These are phyloP conservation scores for Trachythela sp. DNA, from an alignment of 64 coral and sea anemone species.

Conservation along the genomic window DNA sequence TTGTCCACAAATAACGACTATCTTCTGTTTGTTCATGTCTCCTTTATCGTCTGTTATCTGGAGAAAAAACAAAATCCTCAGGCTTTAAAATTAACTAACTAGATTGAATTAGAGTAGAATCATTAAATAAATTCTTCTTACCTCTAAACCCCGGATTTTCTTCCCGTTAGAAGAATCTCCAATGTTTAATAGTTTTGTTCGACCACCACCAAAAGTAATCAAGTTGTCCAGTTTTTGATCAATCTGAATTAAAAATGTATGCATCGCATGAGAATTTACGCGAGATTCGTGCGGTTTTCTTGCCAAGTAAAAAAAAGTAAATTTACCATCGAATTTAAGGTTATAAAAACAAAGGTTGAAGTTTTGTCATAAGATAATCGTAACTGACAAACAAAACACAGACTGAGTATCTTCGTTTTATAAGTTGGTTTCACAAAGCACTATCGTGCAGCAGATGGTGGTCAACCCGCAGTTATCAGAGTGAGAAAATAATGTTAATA, in stretches of 20 bases:
- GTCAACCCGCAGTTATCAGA: too few species aligned
- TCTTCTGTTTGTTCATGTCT: background rate
- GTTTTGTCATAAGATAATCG: too few species aligned
- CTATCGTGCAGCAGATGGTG: too few species aligned
- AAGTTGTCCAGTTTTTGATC: background rate
- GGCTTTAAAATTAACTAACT: background rate
- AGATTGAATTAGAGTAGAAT: too few species aligned
- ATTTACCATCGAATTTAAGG: too few species aligned
- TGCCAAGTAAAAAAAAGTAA: too few species aligned
- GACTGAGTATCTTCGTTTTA: too few species aligned
- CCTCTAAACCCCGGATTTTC: background rate
- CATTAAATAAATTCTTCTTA: background rate
- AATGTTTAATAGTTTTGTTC: background rate
- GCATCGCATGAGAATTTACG: background rate
- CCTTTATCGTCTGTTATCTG: background rate
- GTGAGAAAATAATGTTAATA: too few species aligned
- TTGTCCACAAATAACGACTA: conserved; percentile 15
- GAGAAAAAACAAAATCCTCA: background rate
- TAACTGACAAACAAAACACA: too few species aligned
- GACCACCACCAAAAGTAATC: background rate
- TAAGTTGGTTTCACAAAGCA: too few species aligned
- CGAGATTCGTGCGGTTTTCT: background rate
- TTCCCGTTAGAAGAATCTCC: background rate
- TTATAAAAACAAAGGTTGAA: too few species aligned
- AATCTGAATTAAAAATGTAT: background rate